Percentiles rank a stretch among this genome's conserved stretches.
Conservation (phyloP, 2,888 invertebrate genomes). For the Bibio marci region DNA sequence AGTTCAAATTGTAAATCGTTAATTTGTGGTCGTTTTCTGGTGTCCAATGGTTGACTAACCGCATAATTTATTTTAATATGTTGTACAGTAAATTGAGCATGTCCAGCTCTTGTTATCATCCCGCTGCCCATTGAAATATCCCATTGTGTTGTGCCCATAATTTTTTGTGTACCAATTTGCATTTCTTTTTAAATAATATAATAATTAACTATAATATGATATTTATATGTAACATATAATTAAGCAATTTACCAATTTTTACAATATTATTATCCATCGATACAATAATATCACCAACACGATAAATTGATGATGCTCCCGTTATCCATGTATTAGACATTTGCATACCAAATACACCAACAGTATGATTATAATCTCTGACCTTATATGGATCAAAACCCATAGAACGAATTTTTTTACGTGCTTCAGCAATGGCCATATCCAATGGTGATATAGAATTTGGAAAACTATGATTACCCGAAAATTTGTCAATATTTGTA, state of each 20-base stretch:
- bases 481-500: slow-evolving; percentile 48
- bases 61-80: slow-evolving; percentile 52
- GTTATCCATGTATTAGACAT: slow-evolving; percentile 59
- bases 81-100: slow-evolving; percentile 60
- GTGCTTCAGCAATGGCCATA: slow-evolving; percentile 57
- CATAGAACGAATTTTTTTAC: slow-evolving; percentile 44
- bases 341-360: slow-evolving; percentile 50
- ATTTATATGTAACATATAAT: no score
- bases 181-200: slow-evolving; percentile 30
- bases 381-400: slow-evolving; percentile 60
- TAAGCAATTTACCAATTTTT: slow-evolving; percentile 18
- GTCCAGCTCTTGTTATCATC: slow-evolving; percentile 50
- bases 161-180: slow-evolving; percentile 62
- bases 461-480: slow-evolving; percentile 54
- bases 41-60: slow-evolving; percentile 60
- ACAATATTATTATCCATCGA: slow-evolving; percentile 54
- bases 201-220: background rate
- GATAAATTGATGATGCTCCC: slow-evolving; percentile 65
- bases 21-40: slow-evolving; percentile 50
- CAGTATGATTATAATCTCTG: slow-evolving; percentile 52
- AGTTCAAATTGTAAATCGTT: slow-evolving; percentile 61
- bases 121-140: slow-evolving; percentile 51
- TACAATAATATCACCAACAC: slow-evolving; percentile 60
- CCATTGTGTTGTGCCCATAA: slow-evolving; percentile 65
- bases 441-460: slow-evolving; percentile 77